Percentiles rank a stretch among this genome's conserved stretches.
Conservation (phyloP, 2,888 invertebrate species). For the Nesidiocoris tenuis region DNA sequence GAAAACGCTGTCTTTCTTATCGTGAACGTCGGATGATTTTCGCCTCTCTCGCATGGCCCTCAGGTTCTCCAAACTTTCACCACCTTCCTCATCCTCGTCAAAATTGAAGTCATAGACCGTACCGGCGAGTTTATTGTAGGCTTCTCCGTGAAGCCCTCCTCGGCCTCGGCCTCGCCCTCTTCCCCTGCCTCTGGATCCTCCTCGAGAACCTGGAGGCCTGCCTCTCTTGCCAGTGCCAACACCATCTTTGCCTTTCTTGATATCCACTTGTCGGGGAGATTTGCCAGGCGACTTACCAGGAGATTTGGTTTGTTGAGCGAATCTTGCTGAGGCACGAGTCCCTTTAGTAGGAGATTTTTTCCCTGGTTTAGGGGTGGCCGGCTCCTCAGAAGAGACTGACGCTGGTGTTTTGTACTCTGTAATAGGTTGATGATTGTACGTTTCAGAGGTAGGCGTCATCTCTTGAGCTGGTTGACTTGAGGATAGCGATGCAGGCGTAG, state of each 20-base stretch:
- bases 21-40: slow-evolving; percentile 70
- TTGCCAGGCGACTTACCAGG: slow-evolving; percentile 70
- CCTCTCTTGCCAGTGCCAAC: slow-evolving; percentile 47
- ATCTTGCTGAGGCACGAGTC: slow-evolving; percentile 63
- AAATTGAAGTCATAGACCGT: slow-evolving; percentile 86
- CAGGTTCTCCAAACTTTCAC: slow-evolving; percentile 66
- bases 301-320: slow-evolving; percentile 63
- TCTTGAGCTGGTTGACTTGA: not conserved
- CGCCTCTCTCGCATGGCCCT: slow-evolving; percentile 76
- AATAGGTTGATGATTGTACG: slow-evolving; percentile 45
- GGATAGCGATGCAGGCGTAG: slow-evolving; percentile 17
- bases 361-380: slow-evolving; percentile 52
- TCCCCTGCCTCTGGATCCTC: slow-evolving; percentile 53
- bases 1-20: slow-evolving; percentile 60
- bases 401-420: slow-evolving; percentile 40
- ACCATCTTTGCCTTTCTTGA: slow-evolving; percentile 47
- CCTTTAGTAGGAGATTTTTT: slow-evolving; percentile 63
- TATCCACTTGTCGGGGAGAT: slow-evolving; percentile 58
- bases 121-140: slow-evolving; percentile 77
- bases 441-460: slow-evolving; percentile 43
- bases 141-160: slow-evolving; percentile 62
- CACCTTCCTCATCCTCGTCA: slow-evolving; percentile 71
- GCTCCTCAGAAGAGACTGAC: slow-evolving; percentile 48
- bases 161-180: slow-evolving; percentile 56
- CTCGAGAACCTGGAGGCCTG: slow-evolving; percentile 55